phyloP scores from a whole-genome alignment of 37 sponge, comb jelly and placozoan species.

The Corticium candelabrum region DNA sequence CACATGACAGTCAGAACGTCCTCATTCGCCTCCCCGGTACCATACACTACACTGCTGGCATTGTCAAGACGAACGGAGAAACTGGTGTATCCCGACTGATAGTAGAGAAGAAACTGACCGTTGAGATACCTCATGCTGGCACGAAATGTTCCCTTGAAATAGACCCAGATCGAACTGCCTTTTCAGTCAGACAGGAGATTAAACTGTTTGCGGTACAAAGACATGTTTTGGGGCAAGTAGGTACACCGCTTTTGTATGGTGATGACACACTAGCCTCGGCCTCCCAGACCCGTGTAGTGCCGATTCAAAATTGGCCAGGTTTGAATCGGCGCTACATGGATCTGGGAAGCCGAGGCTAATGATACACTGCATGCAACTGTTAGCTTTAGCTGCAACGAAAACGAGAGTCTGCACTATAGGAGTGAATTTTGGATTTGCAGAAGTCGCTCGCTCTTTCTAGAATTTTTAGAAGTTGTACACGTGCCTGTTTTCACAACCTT shows the following conservation, averaged over 20 bases:
- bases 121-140: slow-evolving; percentile 23
- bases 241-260: background rate
- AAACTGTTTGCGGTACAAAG: slow-evolving; percentile 7
- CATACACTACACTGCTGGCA: slow-evolving; percentile 16
- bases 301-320: background rate
- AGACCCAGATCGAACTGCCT: slow-evolving; percentile 25
- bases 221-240: background rate
- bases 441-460: no score
- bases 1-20: slow-evolving; percentile 29
- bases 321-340: no score
- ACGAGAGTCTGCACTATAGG: no score
- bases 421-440: no score
- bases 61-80: slow-evolving; percentile 45
- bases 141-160: slow-evolving; percentile 38
- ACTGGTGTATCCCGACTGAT: slow-evolving; percentile 42
- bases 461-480: no score
- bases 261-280: background rate
- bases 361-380: no score
- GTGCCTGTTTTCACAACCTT: no score
- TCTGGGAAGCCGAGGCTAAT: no score
- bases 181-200: background rate
- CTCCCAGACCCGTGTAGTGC: background rate
- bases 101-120: slow-evolving; percentile 19
- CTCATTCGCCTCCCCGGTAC: slow-evolving; percentile 28
- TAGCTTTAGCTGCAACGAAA: no score